Conservation (phyloP, 2,113 vertebrate genomes). For the Colossoma macropomum region DNA sequence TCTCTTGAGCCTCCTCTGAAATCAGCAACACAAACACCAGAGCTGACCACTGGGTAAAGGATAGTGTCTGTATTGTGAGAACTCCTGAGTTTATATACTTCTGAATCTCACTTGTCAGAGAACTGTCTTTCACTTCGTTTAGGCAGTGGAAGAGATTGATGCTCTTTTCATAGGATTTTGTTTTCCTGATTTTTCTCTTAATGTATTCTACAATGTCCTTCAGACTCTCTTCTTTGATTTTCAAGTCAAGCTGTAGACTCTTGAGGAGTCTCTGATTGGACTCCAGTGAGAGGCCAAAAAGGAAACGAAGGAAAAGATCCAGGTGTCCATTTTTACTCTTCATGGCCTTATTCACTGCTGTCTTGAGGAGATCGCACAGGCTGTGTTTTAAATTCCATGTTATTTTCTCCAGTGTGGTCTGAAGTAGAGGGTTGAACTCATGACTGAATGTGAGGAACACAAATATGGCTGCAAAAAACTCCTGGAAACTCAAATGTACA, state of each 20-base stretch:
- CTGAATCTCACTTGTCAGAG: not conserved
- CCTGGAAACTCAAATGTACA: conserved; percentile 1
- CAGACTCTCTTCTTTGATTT: not conserved
- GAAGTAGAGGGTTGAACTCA: not conserved
- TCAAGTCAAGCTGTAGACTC: not conserved
- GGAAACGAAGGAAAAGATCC: conserved; percentile 1
- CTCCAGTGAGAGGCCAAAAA: not conserved
- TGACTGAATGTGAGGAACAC: not conserved
- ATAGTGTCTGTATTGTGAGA: not conserved
- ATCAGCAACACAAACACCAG: not conserved
- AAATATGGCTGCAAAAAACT: not conserved
- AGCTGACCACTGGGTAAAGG: too few relatives aligned
- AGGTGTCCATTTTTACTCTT: not conserved
- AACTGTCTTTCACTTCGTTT: not conserved
- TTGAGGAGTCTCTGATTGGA: not conserved
- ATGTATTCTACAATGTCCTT: not conserved
- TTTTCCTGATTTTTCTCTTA: not conserved
- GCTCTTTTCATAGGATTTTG: not conserved
- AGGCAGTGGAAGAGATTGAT: not conserved
- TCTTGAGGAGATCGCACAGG: not conserved
- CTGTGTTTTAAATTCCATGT: not conserved
- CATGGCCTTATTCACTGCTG: not conserved
- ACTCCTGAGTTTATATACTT: not conserved
- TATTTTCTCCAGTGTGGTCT: not conserved
- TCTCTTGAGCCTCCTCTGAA: not conserved